phyloP scores from a whole-genome alignment of 2,797 vertebrate species.

The Psittacula echo region DNA sequence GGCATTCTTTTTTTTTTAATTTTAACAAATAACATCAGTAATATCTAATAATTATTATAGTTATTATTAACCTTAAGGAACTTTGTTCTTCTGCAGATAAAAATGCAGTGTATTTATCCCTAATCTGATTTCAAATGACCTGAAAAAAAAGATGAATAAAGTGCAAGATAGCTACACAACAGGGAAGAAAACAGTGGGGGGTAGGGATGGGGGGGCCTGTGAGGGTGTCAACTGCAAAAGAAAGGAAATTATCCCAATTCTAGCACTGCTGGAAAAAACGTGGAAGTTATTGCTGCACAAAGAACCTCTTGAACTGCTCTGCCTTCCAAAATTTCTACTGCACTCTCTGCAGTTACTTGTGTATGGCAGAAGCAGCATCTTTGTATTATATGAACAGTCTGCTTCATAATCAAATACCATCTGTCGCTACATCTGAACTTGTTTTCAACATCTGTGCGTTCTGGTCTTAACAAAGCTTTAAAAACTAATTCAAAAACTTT shows the following conservation, averaged over 20 bases:
- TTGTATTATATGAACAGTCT: constrained; percentile 99
- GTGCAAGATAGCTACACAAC: background rate
- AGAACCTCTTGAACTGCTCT: constrained; percentile 84
- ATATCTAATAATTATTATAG: background rate
- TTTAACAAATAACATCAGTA: background rate
- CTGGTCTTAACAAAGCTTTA: constrained; percentile 99
- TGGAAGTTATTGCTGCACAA: constrained; percentile 83
- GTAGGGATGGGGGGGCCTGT: background rate
- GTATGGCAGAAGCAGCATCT: constrained; percentile 98
- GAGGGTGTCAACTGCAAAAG: constrained; percentile 56
- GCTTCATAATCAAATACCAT: constrained; percentile 99
- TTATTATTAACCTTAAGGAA: constrained; percentile 13
- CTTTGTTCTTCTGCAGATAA: background rate
- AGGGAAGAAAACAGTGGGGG: background rate
- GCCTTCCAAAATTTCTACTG: constrained; percentile 85
- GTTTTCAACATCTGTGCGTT: constrained; percentile 96
- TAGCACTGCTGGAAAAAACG: constrained; percentile 80
- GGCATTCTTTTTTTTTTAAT: background rate
- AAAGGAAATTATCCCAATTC: constrained; percentile 77
- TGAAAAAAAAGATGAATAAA: constrained; percentile 43
- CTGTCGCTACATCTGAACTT: constrained; percentile 99
- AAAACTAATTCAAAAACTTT: constrained; percentile 98
- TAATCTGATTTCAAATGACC: constrained; percentile 44
- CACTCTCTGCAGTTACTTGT: constrained; percentile 92
- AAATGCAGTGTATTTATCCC: constrained; percentile 16